Evolutionary conservation across 2,797 vertebrate species (phyloP), one percentile per base, ranked within the genome.

Genomic region (Trachurus trachurus): DNA sequence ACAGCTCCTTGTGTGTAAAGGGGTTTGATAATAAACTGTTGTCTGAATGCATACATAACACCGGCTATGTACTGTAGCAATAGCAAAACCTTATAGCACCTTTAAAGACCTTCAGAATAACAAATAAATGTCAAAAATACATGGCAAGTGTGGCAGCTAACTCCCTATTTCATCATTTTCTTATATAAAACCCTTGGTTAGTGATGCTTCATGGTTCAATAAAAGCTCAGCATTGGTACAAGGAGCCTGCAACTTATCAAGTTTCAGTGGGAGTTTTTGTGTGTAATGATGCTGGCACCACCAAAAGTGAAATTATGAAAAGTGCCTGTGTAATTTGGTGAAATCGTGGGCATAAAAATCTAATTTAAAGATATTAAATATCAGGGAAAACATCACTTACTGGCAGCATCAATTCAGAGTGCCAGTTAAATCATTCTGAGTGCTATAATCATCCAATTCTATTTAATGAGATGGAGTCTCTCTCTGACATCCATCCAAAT

Each of bases 401-500:
- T 11, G n/a, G 10, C 62, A 76, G 56, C 56, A 57, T 66, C 2
- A 53, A 8, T 16, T 31, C 59, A 29, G 59, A 56, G 53, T 76
- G 52, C 75, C 44, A 59, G 21, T 74, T 26, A 50, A 67, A 63
- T 62, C 50, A 5, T 26, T 64, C 12, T 11, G 26, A 80, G 22
- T n/a, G 15, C 26, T 52, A 29, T 62, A 80, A 63, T 81, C 65
- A 70, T 57, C 62, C 66, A 74, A 50, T 60, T 60, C 44, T 17
- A 10, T 26, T 67, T 16, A 42, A 70, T 45, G 52, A 64, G 65
- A 69, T 11, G 6, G 22, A 66, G 47, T 8, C 37, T 72, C 11
- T n/a, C 19, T 66, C 21, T 49, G 31, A 68, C 29, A 54, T 69
- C 21, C 16, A 70, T 64, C 44, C 26, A 81, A 78, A 74, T 81